Evolutionary conservation across 2,888 invertebrate genomes (phyloP).

Genomic region (Trachelus troglodyta): DNA sequence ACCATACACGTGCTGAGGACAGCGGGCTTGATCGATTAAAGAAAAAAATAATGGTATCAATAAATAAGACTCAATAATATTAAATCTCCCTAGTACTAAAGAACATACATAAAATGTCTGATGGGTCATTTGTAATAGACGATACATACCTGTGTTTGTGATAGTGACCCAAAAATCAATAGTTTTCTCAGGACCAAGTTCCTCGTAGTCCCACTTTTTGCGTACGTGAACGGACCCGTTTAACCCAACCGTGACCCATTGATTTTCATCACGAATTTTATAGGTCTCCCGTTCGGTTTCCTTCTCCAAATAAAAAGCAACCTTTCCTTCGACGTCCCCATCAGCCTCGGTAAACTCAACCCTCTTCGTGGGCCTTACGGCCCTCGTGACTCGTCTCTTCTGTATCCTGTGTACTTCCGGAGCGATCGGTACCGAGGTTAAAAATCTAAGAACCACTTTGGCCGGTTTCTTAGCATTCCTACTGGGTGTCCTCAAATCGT

Average conservation of each 20-base stretch:
- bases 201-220: constrained; percentile 98
- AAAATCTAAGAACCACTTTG: constrained; percentile 81
- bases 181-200: constrained; percentile 92
- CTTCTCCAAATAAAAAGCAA: constrained; percentile 90
- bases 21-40: constrained; percentile 40
- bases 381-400: constrained; percentile 76
- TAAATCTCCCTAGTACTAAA: background rate
- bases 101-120: background rate
- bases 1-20: constrained; percentile 44
- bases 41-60: constrained; percentile 12
- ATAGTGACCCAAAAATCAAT: constrained; percentile 97
- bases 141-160: constrained; percentile 81
- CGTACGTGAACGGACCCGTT: constrained; percentile 93
- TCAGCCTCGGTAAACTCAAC: constrained; percentile 93
- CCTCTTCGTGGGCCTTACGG: constrained; percentile 93
- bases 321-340: constrained; percentile 87
- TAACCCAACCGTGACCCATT: constrained; percentile 92
- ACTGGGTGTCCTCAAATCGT: constrained; percentile 83
- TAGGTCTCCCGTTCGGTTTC: constrained; percentile 93
- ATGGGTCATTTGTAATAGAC: background rate
- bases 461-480: constrained; percentile 78
- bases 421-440: constrained; percentile 53
- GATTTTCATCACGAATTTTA: constrained; percentile 93
- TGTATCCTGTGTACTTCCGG: constrained; percentile 62
- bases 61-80: background rate